Conservation (phyloP, 2,888 invertebrate species). For the Palloptera scutellata region DNA sequence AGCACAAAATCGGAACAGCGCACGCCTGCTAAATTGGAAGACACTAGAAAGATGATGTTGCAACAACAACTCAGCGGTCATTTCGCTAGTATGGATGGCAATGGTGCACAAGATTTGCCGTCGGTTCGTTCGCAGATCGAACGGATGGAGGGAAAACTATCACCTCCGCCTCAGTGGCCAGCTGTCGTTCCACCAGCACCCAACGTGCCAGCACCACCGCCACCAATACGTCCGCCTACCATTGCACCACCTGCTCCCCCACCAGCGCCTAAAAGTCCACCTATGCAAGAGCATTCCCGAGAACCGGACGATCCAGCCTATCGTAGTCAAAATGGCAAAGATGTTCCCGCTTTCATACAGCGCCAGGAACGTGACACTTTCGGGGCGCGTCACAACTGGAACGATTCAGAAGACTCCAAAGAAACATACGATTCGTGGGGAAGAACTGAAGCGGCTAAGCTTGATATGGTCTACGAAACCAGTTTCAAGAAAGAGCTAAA, state of each 20-base stretch:
- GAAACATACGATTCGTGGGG: conserved; percentile 64
- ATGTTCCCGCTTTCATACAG: conserved; percentile 70
- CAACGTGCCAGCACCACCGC: conserved; percentile 68
- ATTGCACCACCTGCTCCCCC: conserved; percentile 70
- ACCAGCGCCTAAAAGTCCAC: conserved; percentile 74
- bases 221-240: conserved; percentile 67
- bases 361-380: conserved; percentile 77
- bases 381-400: conserved; percentile 75
- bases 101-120: conserved; percentile 51
- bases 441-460: conserved; percentile 63
- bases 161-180: conserved; percentile 74
- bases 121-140: conserved; percentile 68
- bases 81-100: conserved; percentile 47
- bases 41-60: conserved; percentile 83
- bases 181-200: conserved; percentile 72
- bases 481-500: conserved; percentile 59
- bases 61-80: conserved; percentile 82
- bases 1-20: conserved; percentile 76
- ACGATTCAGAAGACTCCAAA: conserved; percentile 56
- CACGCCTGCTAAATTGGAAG: conserved; percentile 82
- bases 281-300: conserved; percentile 46
- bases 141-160: conserved; percentile 68
- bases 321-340: conserved; percentile 50
- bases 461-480: conserved; percentile 62
- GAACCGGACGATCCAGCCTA: conserved; percentile 59